A percentile compares a stretch with the other conserved stretches of the same genome.
Evolutionary conservation across 2,888 invertebrate genomes (phyloP).

Genomic region (Pemphredon lugubris): DNA sequence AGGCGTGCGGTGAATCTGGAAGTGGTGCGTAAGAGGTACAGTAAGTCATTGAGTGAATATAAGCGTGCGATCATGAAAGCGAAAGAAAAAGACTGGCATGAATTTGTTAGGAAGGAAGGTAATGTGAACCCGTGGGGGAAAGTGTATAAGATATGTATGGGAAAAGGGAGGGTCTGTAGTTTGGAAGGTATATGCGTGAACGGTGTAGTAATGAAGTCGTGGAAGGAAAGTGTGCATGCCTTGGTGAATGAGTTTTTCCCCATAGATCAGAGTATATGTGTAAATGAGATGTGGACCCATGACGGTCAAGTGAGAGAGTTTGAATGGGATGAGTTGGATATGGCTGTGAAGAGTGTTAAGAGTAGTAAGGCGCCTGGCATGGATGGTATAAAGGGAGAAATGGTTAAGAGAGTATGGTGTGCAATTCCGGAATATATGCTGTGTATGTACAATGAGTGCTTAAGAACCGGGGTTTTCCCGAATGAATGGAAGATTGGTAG

Average conservation of each 20-base stretch:
- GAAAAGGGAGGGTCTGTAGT: not conserved
- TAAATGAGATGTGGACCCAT: not conserved
- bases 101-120: not conserved
- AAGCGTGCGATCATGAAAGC: not conserved
- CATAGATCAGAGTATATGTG: not conserved
- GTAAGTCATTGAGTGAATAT: not conserved
- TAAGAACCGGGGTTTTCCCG: constrained; percentile 4
- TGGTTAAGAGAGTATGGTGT: not conserved
- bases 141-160: constrained; percentile 2
- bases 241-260: constrained; percentile 7
- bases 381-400: constrained; percentile 11
- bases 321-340: constrained; percentile 10
- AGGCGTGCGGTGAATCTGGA: not conserved
- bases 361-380: not conserved
- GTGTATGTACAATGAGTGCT: constrained; percentile 15
- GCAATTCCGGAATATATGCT: constrained; percentile 4
- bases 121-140: constrained; percentile 7
- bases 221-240: not conserved
- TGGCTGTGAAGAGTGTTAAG: not conserved
- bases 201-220: too few relatives aligned
- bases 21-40: not conserved
- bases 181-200: not conserved
- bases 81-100: constrained; percentile 3
- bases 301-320: not conserved
- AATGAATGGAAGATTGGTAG: constrained; percentile 15